Conservation (phyloP, 2,113 vertebrate species). For the Sorex araneus region DNA sequence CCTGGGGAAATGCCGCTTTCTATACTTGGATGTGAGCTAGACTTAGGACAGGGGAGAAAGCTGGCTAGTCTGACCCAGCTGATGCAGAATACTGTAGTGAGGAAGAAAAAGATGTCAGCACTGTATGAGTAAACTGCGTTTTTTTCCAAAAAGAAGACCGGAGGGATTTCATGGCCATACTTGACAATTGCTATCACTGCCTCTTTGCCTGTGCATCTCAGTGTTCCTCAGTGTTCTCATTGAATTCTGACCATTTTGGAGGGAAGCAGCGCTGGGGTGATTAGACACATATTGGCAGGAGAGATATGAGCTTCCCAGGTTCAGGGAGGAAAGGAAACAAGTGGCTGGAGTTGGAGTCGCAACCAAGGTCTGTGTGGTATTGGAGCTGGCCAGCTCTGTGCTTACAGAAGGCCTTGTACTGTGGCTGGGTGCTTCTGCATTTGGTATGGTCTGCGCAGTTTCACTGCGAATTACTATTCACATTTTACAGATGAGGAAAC, state of each 20-base stretch:
- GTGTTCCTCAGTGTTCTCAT: slow-evolving; percentile 5
- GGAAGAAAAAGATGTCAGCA: slow-evolving; percentile 5
- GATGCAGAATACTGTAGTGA: not conserved
- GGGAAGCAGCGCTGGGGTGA: not conserved
- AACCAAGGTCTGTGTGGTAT: not conserved
- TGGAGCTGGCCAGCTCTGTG: not conserved
- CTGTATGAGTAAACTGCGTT: not conserved
- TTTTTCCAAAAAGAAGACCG: slow-evolving; percentile 25
- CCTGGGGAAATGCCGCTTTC: not conserved
- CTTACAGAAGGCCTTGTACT: not conserved
- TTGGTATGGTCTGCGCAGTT: not conserved
- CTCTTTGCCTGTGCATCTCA: not conserved
- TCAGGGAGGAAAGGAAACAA: slow-evolving; percentile 13
- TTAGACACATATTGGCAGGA: not conserved
- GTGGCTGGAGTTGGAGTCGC: not conserved
- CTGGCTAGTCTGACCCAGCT: not conserved
- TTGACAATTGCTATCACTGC: not conserved
- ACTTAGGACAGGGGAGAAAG: not conserved
- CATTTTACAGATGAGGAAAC: slow-evolving; percentile 35
- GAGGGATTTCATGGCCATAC: slow-evolving; percentile 7
- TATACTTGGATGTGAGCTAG: not conserved
- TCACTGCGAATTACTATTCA: not conserved
- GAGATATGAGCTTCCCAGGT: not conserved
- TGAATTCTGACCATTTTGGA: slow-evolving; percentile 41
- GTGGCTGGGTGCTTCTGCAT: not conserved